Base-by-base conservation (phyloP, 2,888 invertebrate genomes). In the Harpalus rubripes region DNA sequence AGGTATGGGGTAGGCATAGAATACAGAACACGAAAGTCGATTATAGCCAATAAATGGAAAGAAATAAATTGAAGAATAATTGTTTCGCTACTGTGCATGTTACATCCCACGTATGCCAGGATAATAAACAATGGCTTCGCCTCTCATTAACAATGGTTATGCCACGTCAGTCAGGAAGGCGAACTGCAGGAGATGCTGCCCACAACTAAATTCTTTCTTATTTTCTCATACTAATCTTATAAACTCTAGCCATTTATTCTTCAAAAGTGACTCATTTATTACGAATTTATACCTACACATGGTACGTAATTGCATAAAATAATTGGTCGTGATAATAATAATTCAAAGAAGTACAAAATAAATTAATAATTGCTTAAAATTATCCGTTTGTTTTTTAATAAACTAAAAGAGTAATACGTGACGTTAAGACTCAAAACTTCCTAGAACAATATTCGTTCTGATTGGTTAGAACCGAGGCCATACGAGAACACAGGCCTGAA, bases 71-170 rank as follows among this genome's bases (percentile, higher is more conserved):
- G 58, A 58, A 61, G 61, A 79, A 79, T 68, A 72, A 82, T 82
- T 82, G 82, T 72, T 44, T 58, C 26, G 82, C 82, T 82, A 82
- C 82, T 56, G 82, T 56, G 56, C 58, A 82, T 82, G 82, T 72
- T 68, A 15, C 82, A 22, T 72, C 82, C 82, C 82, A 82, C 82
- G 56, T 81, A 52, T 56, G 65, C 44, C 63, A 39, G 63, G 81
- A 81, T 81, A 18, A 81, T 81, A 81, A 82, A 82, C 82, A 82
- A 82, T 82, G 72, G 41, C 65, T 65, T 12, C 65, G 65, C 41
- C 65, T 81, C 56, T 79, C 79, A 79, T 79, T 79, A 79, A 79
- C 32, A 61, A 61, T 12, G 79, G 79, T 59, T 79, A 61, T 41
- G 61, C 79, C 61, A 74, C 72, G 68, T 68, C 68, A 68, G 32